These are phyloP conservation scores for Epizoanthus stellaris DNA, from an alignment of 92 coral and sea anemone species.

Conservation along the genomic window DNA sequence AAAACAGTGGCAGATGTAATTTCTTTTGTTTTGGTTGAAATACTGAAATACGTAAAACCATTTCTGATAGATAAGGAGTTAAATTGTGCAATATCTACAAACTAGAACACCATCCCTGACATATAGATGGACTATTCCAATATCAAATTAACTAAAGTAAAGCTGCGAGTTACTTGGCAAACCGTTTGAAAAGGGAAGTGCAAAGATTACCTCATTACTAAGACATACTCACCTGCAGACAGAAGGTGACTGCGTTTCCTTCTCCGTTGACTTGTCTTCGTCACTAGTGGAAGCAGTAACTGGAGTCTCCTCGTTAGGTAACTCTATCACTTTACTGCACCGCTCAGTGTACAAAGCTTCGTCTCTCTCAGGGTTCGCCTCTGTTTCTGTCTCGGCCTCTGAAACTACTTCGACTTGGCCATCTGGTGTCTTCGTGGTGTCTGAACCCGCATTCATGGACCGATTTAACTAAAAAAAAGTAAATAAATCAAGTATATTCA, in stretches of 20 bases:
- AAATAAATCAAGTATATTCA: background rate
- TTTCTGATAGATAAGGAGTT: no score
- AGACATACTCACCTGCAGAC: slow-evolving; percentile 23
- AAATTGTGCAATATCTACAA: no score
- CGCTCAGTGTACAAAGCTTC: slow-evolving; percentile 11
- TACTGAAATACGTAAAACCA: no score
- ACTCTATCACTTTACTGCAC: background rate
- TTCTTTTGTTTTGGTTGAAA: no score
- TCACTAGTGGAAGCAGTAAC: slow-evolving; percentile 34
- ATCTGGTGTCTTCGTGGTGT: slow-evolving; percentile 40
- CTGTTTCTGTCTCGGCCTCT: slow-evolving; percentile 56
- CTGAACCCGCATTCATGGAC: slow-evolving; percentile 57
- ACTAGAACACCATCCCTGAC: no score
- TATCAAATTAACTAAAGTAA: no score
- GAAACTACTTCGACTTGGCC: slow-evolving; percentile 52
- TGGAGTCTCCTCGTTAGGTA: background rate
- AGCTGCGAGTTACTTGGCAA: no score
- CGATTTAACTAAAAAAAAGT: slow-evolving; percentile 48
- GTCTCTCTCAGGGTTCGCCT: slow-evolving; percentile 45
- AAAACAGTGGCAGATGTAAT: no score
- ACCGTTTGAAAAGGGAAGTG: no score
- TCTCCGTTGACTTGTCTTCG: slow-evolving; percentile 27
- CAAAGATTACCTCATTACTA: background rate
- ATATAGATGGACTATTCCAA: no score
- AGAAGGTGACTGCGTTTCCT: slow-evolving; percentile 32